Percentiles rank a stretch among this genome's conserved stretches.
phyloP scores from a whole-genome alignment of 2,888 invertebrate species.

The Heteropelma amictum region DNA sequence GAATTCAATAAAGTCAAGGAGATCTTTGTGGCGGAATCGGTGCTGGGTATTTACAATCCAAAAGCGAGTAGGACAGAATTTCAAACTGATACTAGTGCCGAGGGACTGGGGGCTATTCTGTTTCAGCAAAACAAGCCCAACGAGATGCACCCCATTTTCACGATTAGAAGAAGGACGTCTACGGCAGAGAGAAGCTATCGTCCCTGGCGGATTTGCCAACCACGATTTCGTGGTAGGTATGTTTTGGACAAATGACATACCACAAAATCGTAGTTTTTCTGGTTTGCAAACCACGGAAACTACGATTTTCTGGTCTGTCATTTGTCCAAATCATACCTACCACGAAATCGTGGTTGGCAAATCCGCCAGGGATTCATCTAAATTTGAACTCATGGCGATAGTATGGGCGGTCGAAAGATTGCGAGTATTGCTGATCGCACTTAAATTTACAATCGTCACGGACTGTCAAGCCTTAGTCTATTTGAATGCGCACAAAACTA shows the following conservation, averaged over 20 bases:
- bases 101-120: conserved; percentile 1
- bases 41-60: conserved; percentile 12
- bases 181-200: conserved; percentile 59
- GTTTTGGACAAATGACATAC: too few relatives aligned
- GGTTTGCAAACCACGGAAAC: too few relatives aligned
- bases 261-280: too few relatives aligned
- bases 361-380: too few relatives aligned
- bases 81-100: conserved; percentile 14
- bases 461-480: not conserved
- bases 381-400: conserved; percentile 50
- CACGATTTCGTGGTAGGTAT: too few relatives aligned
- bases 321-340: too few relatives aligned
- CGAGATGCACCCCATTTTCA: conserved; percentile 57
- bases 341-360: too few relatives aligned
- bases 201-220: too few relatives aligned
- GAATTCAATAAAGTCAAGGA: conserved; percentile 14
- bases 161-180: conserved; percentile 60
- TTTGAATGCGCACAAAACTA: not conserved
- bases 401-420: conserved; percentile 37
- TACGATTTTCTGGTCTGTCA: too few relatives aligned
- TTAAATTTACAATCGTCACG: conserved; percentile 51
- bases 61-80: conserved; percentile 11
- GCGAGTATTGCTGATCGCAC: not conserved
- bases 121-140: conserved; percentile 53
- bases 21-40: not conserved